Conservation (phyloP, 2,113 vertebrate genomes). For the Gymnorhina tibicen region DNA sequence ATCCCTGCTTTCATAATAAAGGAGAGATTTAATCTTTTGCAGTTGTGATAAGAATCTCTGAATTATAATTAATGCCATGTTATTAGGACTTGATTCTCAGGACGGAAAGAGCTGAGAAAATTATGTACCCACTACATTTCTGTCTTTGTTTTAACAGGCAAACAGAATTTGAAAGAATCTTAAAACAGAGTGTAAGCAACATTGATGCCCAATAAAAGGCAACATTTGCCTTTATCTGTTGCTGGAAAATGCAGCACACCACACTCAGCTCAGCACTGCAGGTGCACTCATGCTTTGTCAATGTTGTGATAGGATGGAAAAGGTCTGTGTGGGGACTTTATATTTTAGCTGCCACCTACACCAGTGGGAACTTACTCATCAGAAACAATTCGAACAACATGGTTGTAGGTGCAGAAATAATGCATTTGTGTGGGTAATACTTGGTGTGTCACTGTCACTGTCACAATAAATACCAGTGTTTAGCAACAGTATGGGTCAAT, state of each 20-base stretch:
- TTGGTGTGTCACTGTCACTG: neutral
- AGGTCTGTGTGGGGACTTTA: neutral
- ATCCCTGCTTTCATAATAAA: neutral
- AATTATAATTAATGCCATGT: neutral
- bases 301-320: neutral
- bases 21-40: neutral
- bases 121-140: neutral
- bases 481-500: neutral
- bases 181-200: neutral
- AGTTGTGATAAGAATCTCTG: neutral
- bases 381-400: neutral
- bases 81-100: neutral
- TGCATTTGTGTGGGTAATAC: neutral
- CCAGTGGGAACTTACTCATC: neutral
- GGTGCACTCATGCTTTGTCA: neutral
- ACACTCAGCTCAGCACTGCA: neutral
- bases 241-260: neutral
- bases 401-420: neutral
- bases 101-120: neutral
- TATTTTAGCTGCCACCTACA: neutral
- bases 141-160: neutral
- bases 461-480: conserved; percentile 5
- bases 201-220: neutral
- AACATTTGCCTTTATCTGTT: neutral
- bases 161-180: neutral